Base-by-base conservation (phyloP, 2,888 invertebrate genomes). In the Malthinus seriepunctatus region DNA sequence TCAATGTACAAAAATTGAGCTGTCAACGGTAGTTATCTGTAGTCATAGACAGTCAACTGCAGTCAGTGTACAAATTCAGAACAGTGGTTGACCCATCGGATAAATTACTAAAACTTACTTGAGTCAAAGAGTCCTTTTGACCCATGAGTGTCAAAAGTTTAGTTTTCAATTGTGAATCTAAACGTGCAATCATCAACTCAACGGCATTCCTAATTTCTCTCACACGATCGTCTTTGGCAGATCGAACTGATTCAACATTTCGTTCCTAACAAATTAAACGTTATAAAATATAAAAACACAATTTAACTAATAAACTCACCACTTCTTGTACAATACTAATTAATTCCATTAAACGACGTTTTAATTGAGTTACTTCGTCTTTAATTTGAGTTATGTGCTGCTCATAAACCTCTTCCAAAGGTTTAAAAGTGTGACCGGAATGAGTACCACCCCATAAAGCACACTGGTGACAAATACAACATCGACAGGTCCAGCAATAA, bases 401-500 rank as follows among this genome's bases (percentile, higher is more conserved):
- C 66, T 93, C 91, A 72, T 95, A 95, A 39, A 95, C 92, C 71
- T 93, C 91, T 70, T 95, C 94, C 50, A 95, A 79, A 0, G 95
- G 95, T 75, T 94, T 94, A 79, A 96, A 95, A 0, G 90, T 90
- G 78, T 96, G 96, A 0, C 93, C 92, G 0, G 93, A 90, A 79
- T 96, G 96, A 5, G 89, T 91, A 46, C 93, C 94, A 58, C 93
- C 94, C 92, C 93, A 96, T 12, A 96, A 80, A 0, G 96, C 96
- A 76, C 95, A 96, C 74, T 91, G 93, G 77, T 95, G 95, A 77
- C 96, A 95, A 71, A 96, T 95, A 74, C 93, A 94, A 62, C 88
- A 86, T 23, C 89, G 86, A 73, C 96, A 96, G 0, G 93, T 92
- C 88, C 91, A 91, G 76, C 95, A 96, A 78, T 91, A 96, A 0